These are phyloP conservation scores for Rotaria socialis DNA, from an alignment of 2,888 invertebrate genomes.

Conservation along the genomic window DNA sequence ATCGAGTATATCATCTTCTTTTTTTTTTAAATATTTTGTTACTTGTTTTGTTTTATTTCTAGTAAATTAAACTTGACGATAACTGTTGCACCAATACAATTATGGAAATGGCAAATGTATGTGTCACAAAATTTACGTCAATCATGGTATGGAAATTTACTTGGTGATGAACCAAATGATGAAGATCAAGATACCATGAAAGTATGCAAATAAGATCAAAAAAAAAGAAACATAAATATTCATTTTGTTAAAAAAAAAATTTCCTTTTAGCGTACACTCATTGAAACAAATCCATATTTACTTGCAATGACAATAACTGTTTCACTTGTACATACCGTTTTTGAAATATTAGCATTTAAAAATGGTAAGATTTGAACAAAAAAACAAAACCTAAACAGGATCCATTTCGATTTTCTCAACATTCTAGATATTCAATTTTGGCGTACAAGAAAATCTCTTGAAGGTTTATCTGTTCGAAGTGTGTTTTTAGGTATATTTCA, in stretches of 20 bases:
- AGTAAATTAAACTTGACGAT: slow-evolving; percentile 61
- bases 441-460: slow-evolving; percentile 93
- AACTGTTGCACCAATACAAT: slow-evolving; percentile 73
- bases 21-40: too few species aligned
- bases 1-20: slow-evolving; percentile 57
- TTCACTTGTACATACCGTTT: slow-evolving; percentile 89
- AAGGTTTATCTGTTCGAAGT: slow-evolving; percentile 88
- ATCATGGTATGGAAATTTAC: slow-evolving; percentile 71
- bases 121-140: slow-evolving; percentile 89
- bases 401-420: too few species aligned
- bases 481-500: slow-evolving; percentile 98
- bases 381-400: too few species aligned
- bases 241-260: too few species aligned
- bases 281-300: slow-evolving; percentile 93
- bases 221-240: too few species aligned
- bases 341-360: slow-evolving; percentile 96
- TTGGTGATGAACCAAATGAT: slow-evolving; percentile 62
- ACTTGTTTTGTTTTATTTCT: slow-evolving; percentile 39
- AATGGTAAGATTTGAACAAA: slow-evolving; percentile 67
- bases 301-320: slow-evolving; percentile 82
- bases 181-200: slow-evolving; percentile 67
- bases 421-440: slow-evolving; percentile 89
- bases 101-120: slow-evolving; percentile 97
- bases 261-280: slow-evolving; percentile 71
- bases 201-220: slow-evolving; percentile 49